Percentiles rank a stretch among this genome's conserved stretches.
Conservation (phyloP, 1,140 invertebrate genomes). For the Orchestia grillus region DNA sequence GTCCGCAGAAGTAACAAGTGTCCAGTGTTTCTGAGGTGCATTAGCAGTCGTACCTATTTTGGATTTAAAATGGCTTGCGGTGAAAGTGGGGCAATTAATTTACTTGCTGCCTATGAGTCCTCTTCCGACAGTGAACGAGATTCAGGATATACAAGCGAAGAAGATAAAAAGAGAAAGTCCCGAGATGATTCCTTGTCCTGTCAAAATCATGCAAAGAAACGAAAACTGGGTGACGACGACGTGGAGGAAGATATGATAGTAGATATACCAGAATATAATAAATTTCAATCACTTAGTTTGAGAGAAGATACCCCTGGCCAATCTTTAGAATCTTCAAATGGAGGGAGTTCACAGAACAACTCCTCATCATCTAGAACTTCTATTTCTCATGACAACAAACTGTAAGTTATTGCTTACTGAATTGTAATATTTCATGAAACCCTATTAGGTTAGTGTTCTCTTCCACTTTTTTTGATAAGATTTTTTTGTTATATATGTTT, state of each 20-base stretch:
- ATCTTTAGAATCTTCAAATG: not conserved
- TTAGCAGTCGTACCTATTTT: not conserved
- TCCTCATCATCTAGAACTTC: not conserved
- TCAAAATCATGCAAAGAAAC: constrained; percentile 60
- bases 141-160: constrained; percentile 66
- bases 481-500: no score
- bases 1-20: not conserved
- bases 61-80: constrained; percentile 36
- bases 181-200: constrained; percentile 55
- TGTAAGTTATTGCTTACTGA: not conserved
- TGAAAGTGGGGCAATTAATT: constrained; percentile 34
- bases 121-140: constrained; percentile 64
- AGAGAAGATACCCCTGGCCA: not conserved
- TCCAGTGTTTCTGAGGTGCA: not conserved
- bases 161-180: constrained; percentile 64
- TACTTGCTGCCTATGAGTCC: constrained; percentile 28
- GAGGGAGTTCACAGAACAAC: not conserved
- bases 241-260: constrained; percentile 61
- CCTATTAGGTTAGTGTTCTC: no score
- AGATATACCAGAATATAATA: constrained; percentile 56
- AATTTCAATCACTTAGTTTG: constrained; percentile 46
- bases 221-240: constrained; percentile 55
- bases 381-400: not conserved
- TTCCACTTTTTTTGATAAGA: no score
- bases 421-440: not conserved